A percentile compares a stretch with the other conserved stretches of the same genome.
phyloP scores from a whole-genome alignment of 1,140 invertebrate species.

The Drosophila jambulina region DNA sequence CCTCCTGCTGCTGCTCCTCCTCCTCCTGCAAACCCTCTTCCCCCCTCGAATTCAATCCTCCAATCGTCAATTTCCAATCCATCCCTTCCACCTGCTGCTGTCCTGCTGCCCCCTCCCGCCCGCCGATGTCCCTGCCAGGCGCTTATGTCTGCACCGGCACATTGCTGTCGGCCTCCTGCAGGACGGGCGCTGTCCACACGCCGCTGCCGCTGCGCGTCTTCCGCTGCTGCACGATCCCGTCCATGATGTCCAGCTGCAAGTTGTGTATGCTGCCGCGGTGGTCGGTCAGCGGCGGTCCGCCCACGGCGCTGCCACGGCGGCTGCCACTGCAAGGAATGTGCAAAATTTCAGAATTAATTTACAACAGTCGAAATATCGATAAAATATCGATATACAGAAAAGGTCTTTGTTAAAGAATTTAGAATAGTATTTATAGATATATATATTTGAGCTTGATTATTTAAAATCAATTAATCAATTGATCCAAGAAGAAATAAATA shows the following conservation, averaged over 20 bases:
- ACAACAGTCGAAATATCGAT: neutral
- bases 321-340: constrained; percentile 62
- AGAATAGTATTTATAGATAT: no score
- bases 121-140: neutral
- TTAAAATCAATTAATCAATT: no score
- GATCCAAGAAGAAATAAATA: no score
- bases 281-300: constrained; percentile 89
- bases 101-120: constrained; percentile 1
- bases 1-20: no score
- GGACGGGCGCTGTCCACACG: constrained; percentile 76
- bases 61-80: constrained; percentile 7
- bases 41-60: neutral
- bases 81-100: neutral
- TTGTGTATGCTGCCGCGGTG: constrained; percentile 91
- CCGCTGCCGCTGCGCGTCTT: constrained; percentile 87
- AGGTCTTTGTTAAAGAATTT: no score
- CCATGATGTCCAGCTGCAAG: constrained; percentile 93
- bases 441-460: no score
- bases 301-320: constrained; percentile 76
- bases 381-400: no score
- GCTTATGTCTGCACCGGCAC: constrained; percentile 84
- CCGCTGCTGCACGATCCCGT: constrained; percentile 92
- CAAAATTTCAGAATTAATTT: neutral
- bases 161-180: constrained; percentile 80
- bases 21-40: neutral